Percentiles rank a stretch among this genome's conserved stretches.
Evolutionary conservation across 2,888 invertebrate genomes (phyloP).

Genomic region (Melieria crassipennis): DNA sequence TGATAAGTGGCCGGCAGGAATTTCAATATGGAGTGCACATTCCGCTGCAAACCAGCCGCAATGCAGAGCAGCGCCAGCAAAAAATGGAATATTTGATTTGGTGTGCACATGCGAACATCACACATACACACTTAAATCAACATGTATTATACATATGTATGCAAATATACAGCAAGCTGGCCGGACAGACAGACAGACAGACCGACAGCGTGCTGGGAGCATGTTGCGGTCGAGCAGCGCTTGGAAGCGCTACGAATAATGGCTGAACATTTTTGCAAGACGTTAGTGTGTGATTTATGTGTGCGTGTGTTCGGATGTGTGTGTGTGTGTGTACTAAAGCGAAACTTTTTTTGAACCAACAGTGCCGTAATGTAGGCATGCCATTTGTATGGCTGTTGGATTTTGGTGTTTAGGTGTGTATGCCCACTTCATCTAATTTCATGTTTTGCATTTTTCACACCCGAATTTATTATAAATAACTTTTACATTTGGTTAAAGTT

Average conservation of each 20-base stretch:
- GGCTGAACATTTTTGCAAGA: neutral
- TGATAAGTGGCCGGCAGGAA: constrained; percentile 24
- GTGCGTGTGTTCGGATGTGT: neutral
- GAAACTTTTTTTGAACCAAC: too few relatives aligned
- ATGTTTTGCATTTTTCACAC: too few relatives aligned
- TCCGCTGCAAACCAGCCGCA: neutral
- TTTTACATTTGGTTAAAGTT: too few relatives aligned
- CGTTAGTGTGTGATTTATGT: neutral
- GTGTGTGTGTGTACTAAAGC: neutral
- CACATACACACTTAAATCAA: neutral
- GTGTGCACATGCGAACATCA: neutral
- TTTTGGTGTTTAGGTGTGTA: too few relatives aligned
- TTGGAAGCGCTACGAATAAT: neutral
- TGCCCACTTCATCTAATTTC: too few relatives aligned
- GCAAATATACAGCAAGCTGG: too few relatives aligned
- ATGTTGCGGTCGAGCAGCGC: neutral
- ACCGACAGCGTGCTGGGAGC: neutral
- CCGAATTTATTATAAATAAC: too few relatives aligned
- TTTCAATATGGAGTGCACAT: constrained; percentile 2
- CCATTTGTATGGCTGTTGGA: too few relatives aligned
- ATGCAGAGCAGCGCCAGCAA: neutral
- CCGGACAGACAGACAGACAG: too few relatives aligned
- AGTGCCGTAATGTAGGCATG: too few relatives aligned
- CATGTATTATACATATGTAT: too few relatives aligned
- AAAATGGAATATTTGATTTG: neutral